Evolutionary conservation across 2,888 invertebrate species (phyloP).

Genomic region (Rhagonycha fulva): DNA sequence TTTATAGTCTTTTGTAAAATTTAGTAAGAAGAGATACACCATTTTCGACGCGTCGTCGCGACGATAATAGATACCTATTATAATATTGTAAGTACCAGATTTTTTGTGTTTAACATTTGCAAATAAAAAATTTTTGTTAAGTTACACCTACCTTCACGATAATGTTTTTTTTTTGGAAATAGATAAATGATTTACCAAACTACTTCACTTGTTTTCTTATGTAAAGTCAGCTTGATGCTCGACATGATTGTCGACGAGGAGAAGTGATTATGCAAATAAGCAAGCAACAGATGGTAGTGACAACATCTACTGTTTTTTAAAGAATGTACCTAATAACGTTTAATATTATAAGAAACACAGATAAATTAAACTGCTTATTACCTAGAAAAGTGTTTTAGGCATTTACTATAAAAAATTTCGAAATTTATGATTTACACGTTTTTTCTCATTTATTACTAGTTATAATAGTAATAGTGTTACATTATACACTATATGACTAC

Average conservation of each 20-base stretch:
- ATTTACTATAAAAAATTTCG: background rate
- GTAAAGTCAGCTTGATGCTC: constrained; percentile 13
- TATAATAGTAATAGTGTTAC: background rate
- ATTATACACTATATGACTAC: background rate
- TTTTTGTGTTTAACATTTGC: background rate
- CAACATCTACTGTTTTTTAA: constrained; percentile 21
- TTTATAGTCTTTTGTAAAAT: too few species aligned
- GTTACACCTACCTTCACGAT: background rate
- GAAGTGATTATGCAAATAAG: constrained; percentile 29
- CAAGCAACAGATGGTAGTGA: constrained; percentile 28
- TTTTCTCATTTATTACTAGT: background rate
- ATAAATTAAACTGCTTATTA: background rate
- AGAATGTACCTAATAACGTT: constrained; percentile 15
- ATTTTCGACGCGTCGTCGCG: too few species aligned
- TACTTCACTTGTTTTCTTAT: constrained; percentile 12
- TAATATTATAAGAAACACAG: background rate
- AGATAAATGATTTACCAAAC: background rate
- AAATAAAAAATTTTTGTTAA: background rate
- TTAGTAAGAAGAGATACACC: too few species aligned
- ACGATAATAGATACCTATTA: too few species aligned
- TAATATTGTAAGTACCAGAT: background rate
- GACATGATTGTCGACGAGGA: constrained; percentile 22
- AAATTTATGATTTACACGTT: background rate
- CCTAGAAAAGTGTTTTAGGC: background rate
- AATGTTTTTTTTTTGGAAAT: background rate